Percentiles rank a stretch among this genome's conserved stretches.
Conservation (phyloP, 2,797 vertebrate species). For the Poecilia velifera region DNA sequence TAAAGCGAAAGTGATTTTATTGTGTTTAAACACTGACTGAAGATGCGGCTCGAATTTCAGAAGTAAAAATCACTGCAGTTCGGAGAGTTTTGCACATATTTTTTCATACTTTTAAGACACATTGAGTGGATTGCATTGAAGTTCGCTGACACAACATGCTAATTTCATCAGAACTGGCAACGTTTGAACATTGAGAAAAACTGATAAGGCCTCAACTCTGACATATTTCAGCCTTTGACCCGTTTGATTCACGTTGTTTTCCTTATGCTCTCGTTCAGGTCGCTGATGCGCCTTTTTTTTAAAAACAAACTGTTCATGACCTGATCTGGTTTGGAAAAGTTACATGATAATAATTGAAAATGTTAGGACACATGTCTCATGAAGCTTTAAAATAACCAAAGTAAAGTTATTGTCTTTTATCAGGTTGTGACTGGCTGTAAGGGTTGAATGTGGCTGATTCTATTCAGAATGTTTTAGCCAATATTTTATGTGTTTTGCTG, state of each 20-base stretch:
- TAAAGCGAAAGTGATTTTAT: background rate
- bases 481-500: background rate
- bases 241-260: background rate
- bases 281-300: background rate
- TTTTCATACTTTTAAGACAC: background rate
- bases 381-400: background rate
- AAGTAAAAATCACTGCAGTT: background rate
- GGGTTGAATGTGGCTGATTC: background rate
- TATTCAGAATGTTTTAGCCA: background rate
- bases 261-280: background rate
- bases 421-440: background rate
- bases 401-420: background rate
- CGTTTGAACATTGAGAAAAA: background rate
- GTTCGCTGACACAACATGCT: background rate
- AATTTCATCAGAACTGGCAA: background rate
- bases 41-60: background rate
- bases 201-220: background rate
- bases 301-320: background rate
- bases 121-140: background rate
- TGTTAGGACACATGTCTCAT: background rate
- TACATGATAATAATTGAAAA: background rate
- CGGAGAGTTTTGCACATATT: background rate
- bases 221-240: background rate
- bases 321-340: background rate
- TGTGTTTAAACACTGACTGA: background rate